A percentile compares a stretch with the other conserved stretches of the same genome.
Conservation (phyloP, 2,888 invertebrate species). For the Heliconius erato region DNA sequence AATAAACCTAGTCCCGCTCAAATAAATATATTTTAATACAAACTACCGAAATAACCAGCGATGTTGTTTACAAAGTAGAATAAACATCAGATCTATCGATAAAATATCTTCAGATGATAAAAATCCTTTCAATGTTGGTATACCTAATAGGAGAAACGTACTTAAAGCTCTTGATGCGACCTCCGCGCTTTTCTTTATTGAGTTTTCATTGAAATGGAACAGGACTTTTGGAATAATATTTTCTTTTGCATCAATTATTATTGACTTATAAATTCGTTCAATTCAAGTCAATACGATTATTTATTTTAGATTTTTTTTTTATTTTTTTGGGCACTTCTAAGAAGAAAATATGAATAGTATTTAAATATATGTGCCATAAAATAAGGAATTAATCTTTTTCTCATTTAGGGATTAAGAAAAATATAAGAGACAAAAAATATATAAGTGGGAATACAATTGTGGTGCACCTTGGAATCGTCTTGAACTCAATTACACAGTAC, state of each 20-base stretch:
- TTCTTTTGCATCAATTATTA: constrained; percentile 19
- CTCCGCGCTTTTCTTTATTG: constrained; percentile 2
- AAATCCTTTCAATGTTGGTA: constrained; percentile 13
- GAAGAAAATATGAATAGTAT: no score
- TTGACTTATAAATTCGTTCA: background rate
- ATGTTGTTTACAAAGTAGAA: background rate
- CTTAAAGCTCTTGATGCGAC: constrained; percentile 20
- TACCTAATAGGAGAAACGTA: constrained; percentile 16
- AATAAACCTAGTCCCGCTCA: background rate
- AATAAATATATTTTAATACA: background rate
- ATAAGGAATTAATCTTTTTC: no score
- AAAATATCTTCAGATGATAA: constrained; percentile 15
- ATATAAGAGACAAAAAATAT: no score
- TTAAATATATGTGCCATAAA: no score
- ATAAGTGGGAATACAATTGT: no score
- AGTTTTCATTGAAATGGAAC: constrained; percentile 16
- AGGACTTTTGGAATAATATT: background rate
- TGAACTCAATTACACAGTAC: no score
- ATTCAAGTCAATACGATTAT: no score
- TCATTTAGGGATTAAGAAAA: no score
- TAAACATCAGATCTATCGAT: background rate
- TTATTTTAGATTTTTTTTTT: no score
- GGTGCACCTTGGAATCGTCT: no score
- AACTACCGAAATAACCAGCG: background rate
- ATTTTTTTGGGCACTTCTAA: no score